Evolutionary conservation across 2,113 vertebrate genomes (phyloP).

Genomic region (Pipa parva): DNA sequence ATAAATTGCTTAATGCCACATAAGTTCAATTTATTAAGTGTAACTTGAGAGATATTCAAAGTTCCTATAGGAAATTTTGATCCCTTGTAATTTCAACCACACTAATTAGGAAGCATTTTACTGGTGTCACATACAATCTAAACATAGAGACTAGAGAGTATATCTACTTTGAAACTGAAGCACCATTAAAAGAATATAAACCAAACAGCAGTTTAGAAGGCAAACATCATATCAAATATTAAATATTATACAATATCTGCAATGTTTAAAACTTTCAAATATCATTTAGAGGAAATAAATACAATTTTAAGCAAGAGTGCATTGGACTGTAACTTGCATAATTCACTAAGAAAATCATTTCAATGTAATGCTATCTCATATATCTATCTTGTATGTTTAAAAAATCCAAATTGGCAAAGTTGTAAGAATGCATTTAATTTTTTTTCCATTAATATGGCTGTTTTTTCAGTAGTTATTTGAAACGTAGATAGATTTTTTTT

Average conservation of each 20-base stretch:
- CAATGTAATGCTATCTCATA: slow-evolving; percentile 28
- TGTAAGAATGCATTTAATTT: slow-evolving; percentile 54
- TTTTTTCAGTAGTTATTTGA: slow-evolving; percentile 69
- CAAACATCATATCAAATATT: background rate
- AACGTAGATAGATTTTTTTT: slow-evolving; percentile 70
- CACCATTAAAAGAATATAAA: background rate
- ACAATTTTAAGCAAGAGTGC: slow-evolving; percentile 8
- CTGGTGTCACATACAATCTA: background rate
- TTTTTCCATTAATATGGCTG: slow-evolving; percentile 62
- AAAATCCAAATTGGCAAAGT: slow-evolving; percentile 23
- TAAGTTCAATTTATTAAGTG: background rate
- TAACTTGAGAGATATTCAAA: background rate
- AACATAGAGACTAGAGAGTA: background rate
- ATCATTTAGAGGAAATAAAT: slow-evolving; percentile 19
- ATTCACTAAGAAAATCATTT: slow-evolving; percentile 28
- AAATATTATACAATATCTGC: background rate
- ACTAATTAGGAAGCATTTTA: background rate
- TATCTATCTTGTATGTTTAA: slow-evolving; percentile 22
- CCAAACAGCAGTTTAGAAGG: too few species aligned
- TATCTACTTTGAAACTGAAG: background rate
- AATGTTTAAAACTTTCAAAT: slow-evolving; percentile 29
- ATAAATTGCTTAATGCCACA: background rate
- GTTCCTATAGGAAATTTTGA: background rate
- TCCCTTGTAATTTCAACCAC: background rate
- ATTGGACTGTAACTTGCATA: slow-evolving; percentile 6